Base-by-base conservation (phyloP, 1,140 invertebrate genomes). In the Adelges cooleyi region DNA sequence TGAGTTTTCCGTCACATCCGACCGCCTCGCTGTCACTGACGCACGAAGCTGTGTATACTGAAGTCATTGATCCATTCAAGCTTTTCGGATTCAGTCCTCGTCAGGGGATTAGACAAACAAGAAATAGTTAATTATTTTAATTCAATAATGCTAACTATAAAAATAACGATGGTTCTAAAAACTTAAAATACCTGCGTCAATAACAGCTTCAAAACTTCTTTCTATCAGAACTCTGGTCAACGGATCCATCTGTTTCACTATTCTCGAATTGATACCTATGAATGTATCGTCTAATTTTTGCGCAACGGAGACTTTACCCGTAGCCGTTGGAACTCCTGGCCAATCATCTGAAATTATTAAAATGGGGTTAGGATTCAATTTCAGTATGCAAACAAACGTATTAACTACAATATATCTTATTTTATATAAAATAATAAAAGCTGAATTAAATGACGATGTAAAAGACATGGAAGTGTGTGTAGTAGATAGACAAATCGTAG, bases 71-170 rank as follows among this genome's bases (percentile, higher is more conserved):
- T 50, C 77, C 81, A 66, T 74, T 73, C 33, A 81, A 67, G 66
- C 71, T 72, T 66, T 71, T 70, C 66, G 79, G 82, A 71, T 82
- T 80, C 8, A 81, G 67, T 48, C 80, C 81, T 83, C 68, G 51
- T 50, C 52, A 50, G 8, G 29, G 65, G 22, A 51, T 52, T 38
- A 36, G 23, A 50, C 27, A 65, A 51, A 51, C 20, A 50, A 50
- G 25, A 51, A 33, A 15, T 8, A 29, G 36, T 65, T 38, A 50
- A 65, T 48, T 52, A 65, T 22, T 10, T 25, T 50, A 23, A 48
- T 48, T 48, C 20, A 11, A 17, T 22, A 38, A 38, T 40, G 6
- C 1, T 22, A 18, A 50, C 18, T 2, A 22, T 22, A 29, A 18
- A 50, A 6, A 48, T 53, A 18, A 20, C 33, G 33, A 66, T n/a